These are phyloP conservation scores for Heliornis fulica DNA, from an alignment of 2,113 vertebrate species.

Conservation along the genomic window DNA sequence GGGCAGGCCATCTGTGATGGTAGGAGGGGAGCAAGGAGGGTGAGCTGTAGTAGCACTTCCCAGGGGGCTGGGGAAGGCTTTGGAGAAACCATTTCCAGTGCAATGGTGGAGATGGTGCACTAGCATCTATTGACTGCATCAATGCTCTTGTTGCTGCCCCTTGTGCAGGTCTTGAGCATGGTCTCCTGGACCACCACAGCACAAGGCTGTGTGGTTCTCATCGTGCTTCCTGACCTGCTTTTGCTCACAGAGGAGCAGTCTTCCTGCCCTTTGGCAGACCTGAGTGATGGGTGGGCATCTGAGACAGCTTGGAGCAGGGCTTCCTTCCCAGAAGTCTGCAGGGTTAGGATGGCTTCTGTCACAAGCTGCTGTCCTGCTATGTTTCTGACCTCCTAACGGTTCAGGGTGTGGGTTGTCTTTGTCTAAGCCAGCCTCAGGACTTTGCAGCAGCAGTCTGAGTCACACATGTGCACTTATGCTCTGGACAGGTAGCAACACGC, in stretches of 20 bases:
- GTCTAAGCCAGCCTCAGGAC: neutral
- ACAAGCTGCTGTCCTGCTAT: fast-evolving
- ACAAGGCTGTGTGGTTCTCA: neutral
- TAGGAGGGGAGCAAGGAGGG: neutral
- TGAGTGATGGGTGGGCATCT: too few species aligned
- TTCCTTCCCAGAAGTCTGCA: fast-evolving
- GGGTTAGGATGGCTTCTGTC: neutral
- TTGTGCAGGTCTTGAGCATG: fast-evolving
- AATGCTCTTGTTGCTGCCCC: neutral
- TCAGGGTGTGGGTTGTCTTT: neutral
- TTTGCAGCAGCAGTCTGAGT: fast-evolving
- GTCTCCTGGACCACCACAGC: neutral
- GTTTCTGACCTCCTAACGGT: fast-evolving
- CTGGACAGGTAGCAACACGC: fast-evolving
- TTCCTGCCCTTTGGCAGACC: neutral
- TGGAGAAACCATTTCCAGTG: neutral
- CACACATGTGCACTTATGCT: neutral
- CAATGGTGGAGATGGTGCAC: neutral
- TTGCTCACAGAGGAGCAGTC: neutral
- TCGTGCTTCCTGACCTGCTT: fast-evolving
- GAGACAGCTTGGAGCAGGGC: neutral
- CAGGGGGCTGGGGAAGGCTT: neutral
- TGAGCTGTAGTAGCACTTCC: slow-evolving; percentile 32
- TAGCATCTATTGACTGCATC: neutral
- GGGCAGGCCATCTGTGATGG: slow-evolving; percentile 44